phyloP scores from a whole-genome alignment of 1,140 invertebrate species.

The Heliconius eleuchia region DNA sequence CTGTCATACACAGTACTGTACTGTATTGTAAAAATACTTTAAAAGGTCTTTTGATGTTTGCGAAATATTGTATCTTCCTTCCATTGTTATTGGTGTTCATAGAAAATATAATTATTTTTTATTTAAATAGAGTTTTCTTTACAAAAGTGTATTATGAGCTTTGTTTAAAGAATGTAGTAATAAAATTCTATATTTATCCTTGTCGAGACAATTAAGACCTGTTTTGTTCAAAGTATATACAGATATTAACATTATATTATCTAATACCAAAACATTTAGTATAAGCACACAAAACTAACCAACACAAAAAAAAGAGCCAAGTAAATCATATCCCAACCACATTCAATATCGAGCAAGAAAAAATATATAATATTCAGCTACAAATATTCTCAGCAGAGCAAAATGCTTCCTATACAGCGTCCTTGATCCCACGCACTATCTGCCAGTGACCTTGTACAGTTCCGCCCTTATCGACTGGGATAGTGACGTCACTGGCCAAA shows the following conservation, averaged over 20 bases:
- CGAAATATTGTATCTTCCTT: constrained; percentile 6
- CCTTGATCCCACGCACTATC: constrained; percentile 46
- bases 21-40: constrained; percentile 16
- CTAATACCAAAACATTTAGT: not conserved
- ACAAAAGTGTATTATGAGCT: not conserved
- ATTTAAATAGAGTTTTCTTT: not conserved
- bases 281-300: not conserved
- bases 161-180: not conserved
- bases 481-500: constrained; percentile 34
- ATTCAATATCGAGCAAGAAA: not conserved
- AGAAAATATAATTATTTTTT: not conserved
- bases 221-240: too few relatives aligned
- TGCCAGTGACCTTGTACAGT: constrained; percentile 41
- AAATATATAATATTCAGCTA: not conserved
- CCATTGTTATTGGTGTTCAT: not conserved
- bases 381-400: not conserved
- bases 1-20: constrained; percentile 17
- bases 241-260: not conserved
- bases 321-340: not conserved
- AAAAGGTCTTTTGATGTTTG: constrained; percentile 9
- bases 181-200: not conserved
- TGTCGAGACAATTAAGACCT: too few relatives aligned
- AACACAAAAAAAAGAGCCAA: not conserved
- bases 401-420: constrained; percentile 12
- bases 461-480: constrained; percentile 45